Base-by-base conservation (phyloP, 2,888 invertebrate species). In the Pachycephus smyrnensis region DNA sequence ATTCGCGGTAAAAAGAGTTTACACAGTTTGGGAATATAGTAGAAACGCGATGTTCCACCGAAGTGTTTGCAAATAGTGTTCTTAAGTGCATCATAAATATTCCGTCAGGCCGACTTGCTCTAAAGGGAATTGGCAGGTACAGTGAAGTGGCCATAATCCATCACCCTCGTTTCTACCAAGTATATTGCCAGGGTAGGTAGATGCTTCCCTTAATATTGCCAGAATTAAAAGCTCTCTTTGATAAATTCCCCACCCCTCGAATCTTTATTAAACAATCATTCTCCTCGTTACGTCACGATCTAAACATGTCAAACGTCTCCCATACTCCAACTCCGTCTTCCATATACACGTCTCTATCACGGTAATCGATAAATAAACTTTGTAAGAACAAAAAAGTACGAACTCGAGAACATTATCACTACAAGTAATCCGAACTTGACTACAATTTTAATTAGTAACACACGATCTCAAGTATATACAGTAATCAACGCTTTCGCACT, bases 31-130 rank as follows among this genome's bases (percentile, higher is more conserved):
- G 23, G 15, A 2, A 55, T 55, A 55, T 15, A 55, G 40, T 23
- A 55, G 23, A 55, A 15, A 55, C 15, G 40, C 23, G 23, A 71
- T 71, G 31, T 32, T 71, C 71, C 15, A 6, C 9, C 9, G 30
- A 71, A 31, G 71, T 33, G 71, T 71, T 71, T 71, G 30, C 71
- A 71, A 71, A 71, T 71, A 71, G 30, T 33, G 33, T 74, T 76
- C 76, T 76, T 73, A 55, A 74, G 81, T 77, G 80, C 76, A 74
- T 81, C 80, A 80, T 80, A 80, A 81, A 81, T 80, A 81, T 81
- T 81, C 81, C 80, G 79, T 80, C 78, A 73, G 76, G 76, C 74
- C 76, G 76, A 12, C 69, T 32, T 73, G 76, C 69, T 77, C 76
- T 73, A 79, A 80, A 78, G 77, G 77, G 76, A 81, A 80, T 79